Evolutionary conservation across 2,113 vertebrate genomes (phyloP).

Genomic region (Onychostoma macrolepis): DNA sequence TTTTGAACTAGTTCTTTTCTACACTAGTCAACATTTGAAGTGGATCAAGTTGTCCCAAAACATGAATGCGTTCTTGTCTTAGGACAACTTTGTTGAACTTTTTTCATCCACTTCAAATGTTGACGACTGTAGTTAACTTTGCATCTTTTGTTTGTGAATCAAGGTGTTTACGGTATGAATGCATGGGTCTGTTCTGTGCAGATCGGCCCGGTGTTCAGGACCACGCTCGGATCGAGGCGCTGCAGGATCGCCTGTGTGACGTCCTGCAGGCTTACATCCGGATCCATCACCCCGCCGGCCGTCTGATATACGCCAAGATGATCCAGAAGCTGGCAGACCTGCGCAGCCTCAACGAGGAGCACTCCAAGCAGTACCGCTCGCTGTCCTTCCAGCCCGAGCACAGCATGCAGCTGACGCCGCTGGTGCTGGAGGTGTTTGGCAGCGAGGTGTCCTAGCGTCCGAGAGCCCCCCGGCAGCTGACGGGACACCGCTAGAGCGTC

Average conservation of each 20-base stretch:
- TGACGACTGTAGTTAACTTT: too few species aligned
- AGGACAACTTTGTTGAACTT: too few species aligned
- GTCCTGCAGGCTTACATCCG: slow-evolving; percentile 93
- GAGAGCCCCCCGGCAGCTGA: slow-evolving; percentile 49
- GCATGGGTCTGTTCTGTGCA: slow-evolving; percentile 57
- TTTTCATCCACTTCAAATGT: too few species aligned
- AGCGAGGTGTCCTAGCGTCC: slow-evolving; percentile 87
- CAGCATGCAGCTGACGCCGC: slow-evolving; percentile 95
- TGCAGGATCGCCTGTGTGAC: slow-evolving; percentile 91
- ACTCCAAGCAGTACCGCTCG: slow-evolving; percentile 94
- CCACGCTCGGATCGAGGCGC: slow-evolving; percentile 83
- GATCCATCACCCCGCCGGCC: slow-evolving; percentile 85
- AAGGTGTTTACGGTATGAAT: background rate
- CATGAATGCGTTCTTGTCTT: too few species aligned
- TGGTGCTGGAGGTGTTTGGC: slow-evolving; percentile 96
- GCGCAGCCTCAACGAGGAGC: slow-evolving; percentile 95
- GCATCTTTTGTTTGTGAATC: too few species aligned
- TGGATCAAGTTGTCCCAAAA: too few species aligned
- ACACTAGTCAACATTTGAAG: too few species aligned
- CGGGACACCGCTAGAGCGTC: slow-evolving; percentile 50
- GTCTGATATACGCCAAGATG: slow-evolving; percentile 94
- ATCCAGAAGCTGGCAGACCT: slow-evolving; percentile 97
- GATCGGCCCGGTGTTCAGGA: slow-evolving; percentile 94
- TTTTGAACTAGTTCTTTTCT: too few species aligned
- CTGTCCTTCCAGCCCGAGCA: slow-evolving; percentile 92